A percentile compares a stretch with the other conserved stretches of the same genome.
Evolutionary conservation across 2,888 invertebrate species (phyloP).

Genomic region (Papilio demoleus): DNA sequence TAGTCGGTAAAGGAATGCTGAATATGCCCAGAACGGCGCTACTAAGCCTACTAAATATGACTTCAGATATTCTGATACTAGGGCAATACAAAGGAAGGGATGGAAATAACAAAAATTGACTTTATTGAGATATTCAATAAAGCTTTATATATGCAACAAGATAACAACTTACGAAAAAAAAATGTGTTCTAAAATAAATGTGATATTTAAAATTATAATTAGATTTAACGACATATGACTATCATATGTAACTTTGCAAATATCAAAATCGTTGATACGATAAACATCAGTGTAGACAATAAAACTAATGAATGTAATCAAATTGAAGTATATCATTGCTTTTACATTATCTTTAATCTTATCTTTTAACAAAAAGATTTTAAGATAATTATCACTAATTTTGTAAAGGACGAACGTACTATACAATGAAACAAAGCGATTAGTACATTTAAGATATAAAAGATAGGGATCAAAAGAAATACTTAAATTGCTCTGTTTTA

Average conservation of each 20-base stretch:
- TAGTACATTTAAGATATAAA: background rate
- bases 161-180: no score
- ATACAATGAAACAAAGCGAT: background rate
- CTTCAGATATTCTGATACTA: background rate
- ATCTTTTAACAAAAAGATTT: background rate
- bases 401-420: background rate
- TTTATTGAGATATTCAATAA: no score
- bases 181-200: no score
- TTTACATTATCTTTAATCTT: background rate
- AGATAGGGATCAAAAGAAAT: background rate
- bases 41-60: background rate
- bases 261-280: background rate
- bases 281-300: background rate
- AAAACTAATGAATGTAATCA: background rate
- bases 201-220: no score
- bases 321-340: background rate
- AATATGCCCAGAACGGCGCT: background rate
- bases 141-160: no score
- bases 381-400: background rate
- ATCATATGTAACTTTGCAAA: background rate
- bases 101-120: no score
- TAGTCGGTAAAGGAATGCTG: conserved; percentile 12
- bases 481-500: background rate
- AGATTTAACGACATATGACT: background rate
- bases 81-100: no score